These are phyloP conservation scores for Anoplopoma fimbria DNA, from an alignment of 2,113 vertebrate genomes.

Conservation along the genomic window DNA sequence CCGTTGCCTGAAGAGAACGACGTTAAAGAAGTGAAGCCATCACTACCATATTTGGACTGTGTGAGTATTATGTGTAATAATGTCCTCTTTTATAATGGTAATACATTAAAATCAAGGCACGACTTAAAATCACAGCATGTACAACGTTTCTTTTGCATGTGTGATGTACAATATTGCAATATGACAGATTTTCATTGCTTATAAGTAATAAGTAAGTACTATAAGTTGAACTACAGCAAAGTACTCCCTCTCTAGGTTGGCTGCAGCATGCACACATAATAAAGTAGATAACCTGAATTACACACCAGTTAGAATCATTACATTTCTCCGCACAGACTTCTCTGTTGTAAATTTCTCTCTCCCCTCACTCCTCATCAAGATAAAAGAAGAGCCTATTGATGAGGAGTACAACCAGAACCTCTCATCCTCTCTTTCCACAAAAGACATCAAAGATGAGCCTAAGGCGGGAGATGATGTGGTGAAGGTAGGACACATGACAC, in stretches of 20 bases:
- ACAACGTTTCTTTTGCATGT: background rate
- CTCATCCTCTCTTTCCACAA: constrained; percentile 81
- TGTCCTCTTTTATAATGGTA: background rate
- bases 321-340: background rate
- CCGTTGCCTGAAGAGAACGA: background rate
- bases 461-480: constrained; percentile 67
- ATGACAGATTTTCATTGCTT: background rate
- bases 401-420: constrained; percentile 89
- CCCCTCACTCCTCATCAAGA: constrained; percentile 83
- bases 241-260: background rate
- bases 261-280: background rate
- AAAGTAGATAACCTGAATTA: background rate
- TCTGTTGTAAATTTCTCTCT: constrained; percentile 44
- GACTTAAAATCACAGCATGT: background rate
- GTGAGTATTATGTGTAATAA: constrained; percentile 23
- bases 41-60: background rate
- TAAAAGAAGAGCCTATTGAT: constrained; percentile 93
- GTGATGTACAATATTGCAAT: background rate
- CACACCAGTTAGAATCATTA: background rate
- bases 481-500: constrained; percentile 77
- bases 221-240: background rate
- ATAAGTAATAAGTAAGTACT: background rate
- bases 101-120: background rate
- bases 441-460: constrained; percentile 90
- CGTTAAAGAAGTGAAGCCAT: constrained; percentile 31